These are phyloP conservation scores for Leptodactylus fallax DNA, from an alignment of 2,797 vertebrate species.

Conservation along the genomic window DNA sequence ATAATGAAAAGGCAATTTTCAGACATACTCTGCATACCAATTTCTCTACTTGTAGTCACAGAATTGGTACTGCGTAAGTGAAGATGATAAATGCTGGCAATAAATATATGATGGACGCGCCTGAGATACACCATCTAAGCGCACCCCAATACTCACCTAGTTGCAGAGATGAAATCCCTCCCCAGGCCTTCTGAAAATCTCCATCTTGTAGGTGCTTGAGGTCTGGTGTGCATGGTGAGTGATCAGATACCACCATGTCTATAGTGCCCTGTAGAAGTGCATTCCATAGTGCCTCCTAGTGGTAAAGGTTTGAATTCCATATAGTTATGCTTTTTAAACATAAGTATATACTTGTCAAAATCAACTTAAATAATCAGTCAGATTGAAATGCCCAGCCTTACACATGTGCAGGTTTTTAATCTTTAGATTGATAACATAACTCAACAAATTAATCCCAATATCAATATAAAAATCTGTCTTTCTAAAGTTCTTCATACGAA, in stretches of 20 bases:
- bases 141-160: constrained; percentile 75
- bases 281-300: constrained; percentile 77
- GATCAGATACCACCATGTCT: constrained; percentile 88
- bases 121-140: too few species aligned
- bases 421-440: background rate
- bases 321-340: background rate
- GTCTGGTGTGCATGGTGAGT: constrained; percentile 82
- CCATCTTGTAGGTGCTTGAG: constrained; percentile 79
- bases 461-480: too few species aligned
- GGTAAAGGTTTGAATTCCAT: background rate
- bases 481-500: too few species aligned
- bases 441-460: too few species aligned
- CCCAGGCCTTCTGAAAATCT: constrained; percentile 84
- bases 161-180: constrained; percentile 85
- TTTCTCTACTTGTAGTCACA: too few species aligned
- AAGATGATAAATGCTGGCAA: too few species aligned
- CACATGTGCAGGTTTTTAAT: background rate
- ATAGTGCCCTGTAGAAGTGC: constrained; percentile 80
- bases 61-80: too few species aligned
- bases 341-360: background rate
- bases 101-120: too few species aligned
- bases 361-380: background rate
- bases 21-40: too few species aligned
- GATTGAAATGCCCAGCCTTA: too few species aligned
- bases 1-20: too few species aligned